Evolutionary conservation across 2,888 invertebrate genomes (phyloP).

Genomic region (Vesta saturnalis): DNA sequence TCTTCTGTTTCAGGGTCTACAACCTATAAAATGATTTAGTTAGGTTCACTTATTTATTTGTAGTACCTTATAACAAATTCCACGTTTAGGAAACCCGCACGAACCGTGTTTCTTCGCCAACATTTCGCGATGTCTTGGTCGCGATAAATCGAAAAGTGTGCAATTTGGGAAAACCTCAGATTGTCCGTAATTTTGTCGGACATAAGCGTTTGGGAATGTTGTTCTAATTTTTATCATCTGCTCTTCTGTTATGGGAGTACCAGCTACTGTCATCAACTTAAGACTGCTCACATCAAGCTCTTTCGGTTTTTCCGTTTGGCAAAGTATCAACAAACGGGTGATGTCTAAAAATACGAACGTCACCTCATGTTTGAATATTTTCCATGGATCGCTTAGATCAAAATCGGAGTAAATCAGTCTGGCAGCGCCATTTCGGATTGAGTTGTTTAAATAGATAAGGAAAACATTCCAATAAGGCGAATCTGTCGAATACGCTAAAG

Average conservation of each 20-base stretch:
- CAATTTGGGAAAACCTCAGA: background rate
- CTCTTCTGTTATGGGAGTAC: background rate
- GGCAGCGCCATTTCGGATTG: constrained; percentile 37
- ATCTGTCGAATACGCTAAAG: background rate
- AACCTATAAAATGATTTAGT: constrained; percentile 53
- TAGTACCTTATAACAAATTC: background rate
- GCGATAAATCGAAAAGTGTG: background rate
- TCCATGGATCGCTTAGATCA: constrained; percentile 21
- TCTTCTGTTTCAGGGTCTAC: constrained; percentile 60
- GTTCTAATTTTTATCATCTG: background rate
- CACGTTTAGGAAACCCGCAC: background rate
- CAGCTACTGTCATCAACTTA: background rate
- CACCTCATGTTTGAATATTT: background rate
- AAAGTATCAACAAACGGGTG: background rate
- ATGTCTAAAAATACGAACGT: background rate
- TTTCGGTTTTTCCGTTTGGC: background rate
- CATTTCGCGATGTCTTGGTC: background rate
- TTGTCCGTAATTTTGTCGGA: background rate
- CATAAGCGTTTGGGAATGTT: background rate
- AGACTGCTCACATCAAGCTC: background rate
- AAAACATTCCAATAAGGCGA: background rate
- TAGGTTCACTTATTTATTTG: background rate
- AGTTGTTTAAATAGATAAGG: background rate
- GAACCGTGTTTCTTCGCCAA: background rate
- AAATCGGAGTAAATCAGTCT: constrained; percentile 43